Percentiles rank a stretch among this genome's conserved stretches.
Conservation (phyloP, 2,113 vertebrate species). For the Cephalopholis sonnerati region DNA sequence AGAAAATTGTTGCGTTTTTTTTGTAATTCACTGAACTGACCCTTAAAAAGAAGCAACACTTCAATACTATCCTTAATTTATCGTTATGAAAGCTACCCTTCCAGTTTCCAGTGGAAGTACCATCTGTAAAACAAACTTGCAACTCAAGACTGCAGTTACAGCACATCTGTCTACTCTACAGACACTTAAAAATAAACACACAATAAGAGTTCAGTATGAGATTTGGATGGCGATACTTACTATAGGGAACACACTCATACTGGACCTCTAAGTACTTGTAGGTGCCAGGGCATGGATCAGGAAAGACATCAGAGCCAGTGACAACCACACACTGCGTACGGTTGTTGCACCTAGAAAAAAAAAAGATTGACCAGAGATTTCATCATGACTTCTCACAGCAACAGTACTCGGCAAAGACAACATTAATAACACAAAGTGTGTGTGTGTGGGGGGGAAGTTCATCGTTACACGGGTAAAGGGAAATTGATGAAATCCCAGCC, state of each 20-base stretch:
- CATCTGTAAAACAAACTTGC: constrained; percentile 37
- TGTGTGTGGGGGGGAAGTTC: constrained; percentile 28
- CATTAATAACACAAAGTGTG: constrained; percentile 58
- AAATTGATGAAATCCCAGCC: constrained; percentile 65
- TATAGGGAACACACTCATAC: constrained; percentile 99
- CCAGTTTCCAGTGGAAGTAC: constrained; percentile 4
- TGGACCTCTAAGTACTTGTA: constrained; percentile 99
- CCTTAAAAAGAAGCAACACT: constrained; percentile 33
- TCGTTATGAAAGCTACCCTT: constrained; percentile 9
- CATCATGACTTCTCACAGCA: constrained; percentile 75
- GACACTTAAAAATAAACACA: constrained; percentile 49
- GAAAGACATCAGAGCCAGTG: constrained; percentile 98
- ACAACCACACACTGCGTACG: constrained; percentile 99
- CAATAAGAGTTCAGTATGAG: constrained; percentile 63
- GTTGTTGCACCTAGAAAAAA: constrained; percentile 96
- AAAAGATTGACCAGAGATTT: constrained; percentile 82
- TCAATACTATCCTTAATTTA: constrained; percentile 11
- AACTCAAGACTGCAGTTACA: constrained; percentile 26
- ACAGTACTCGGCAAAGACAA: constrained; percentile 65
- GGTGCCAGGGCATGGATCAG: constrained; percentile 98
- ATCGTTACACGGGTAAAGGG: constrained; percentile 54
- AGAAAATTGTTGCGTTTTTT: neutral
- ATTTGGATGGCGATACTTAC: constrained; percentile 91
- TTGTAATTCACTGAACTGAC: constrained; percentile 8
- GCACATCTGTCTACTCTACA: constrained; percentile 46